Evolutionary conservation across 2,113 vertebrate genomes (phyloP).

Genomic region (Brachyhypopomus gauderio): DNA sequence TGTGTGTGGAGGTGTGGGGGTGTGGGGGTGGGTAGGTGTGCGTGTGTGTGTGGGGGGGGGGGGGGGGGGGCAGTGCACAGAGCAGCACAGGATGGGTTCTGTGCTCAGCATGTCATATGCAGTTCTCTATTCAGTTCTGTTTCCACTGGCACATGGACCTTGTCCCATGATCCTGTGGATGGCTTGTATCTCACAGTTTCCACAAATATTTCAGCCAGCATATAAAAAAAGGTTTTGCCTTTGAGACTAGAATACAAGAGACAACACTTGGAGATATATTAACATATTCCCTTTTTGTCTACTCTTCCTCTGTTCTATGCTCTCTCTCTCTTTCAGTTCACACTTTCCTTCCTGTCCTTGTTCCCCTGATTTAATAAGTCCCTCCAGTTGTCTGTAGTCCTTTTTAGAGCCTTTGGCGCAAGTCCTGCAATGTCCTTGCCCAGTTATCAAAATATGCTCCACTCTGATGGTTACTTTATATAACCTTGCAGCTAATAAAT

Average conservation of each 20-base stretch:
- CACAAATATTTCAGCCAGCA: constrained; percentile 15
- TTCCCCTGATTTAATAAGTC: not conserved
- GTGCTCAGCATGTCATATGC: not conserved
- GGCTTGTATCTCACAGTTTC: constrained; percentile 11
- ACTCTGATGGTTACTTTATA: not conserved
- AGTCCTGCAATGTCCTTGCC: not conserved
- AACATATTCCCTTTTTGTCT: not conserved
- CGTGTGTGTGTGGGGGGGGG: not conserved
- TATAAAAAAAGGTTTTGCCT: not conserved
- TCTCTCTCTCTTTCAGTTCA: not conserved
- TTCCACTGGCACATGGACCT: constrained; percentile 13
- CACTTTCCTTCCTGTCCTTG: not conserved
- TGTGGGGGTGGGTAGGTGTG: not conserved
- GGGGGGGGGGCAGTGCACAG: no score
- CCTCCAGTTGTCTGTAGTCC: not conserved
- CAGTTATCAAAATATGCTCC: not conserved
- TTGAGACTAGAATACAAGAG: not conserved
- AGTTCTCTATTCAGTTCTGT: not conserved
- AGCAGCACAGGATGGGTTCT: not conserved
- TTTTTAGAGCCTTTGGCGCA: not conserved
- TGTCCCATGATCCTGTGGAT: constrained; percentile 6
- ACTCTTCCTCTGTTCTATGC: not conserved
- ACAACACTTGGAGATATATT: not conserved
- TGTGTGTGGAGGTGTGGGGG: no score
- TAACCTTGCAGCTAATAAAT: constrained; percentile 1